Base-by-base conservation (phyloP, 2,113 vertebrate genomes). In the Cochlearius cochlearius region DNA sequence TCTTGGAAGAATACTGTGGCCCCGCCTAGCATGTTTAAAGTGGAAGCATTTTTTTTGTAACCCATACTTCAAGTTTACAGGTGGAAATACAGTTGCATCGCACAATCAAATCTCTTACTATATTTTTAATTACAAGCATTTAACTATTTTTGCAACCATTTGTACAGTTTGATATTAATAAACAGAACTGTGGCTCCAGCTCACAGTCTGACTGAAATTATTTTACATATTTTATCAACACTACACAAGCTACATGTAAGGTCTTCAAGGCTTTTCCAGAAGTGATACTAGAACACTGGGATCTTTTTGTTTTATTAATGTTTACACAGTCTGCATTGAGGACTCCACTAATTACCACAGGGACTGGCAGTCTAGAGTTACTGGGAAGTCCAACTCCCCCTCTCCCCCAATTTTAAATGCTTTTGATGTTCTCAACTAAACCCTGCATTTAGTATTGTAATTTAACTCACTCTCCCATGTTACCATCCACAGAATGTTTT, bases 241-340 rank as follows among this genome's bases (percentile, higher is more conserved):
- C 52, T 83, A 83, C 55, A 78, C 47, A 95, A 95, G 27, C 34
- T 52, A 43, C 21, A 47, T 43, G 32, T 63, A 91, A 94, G 80
- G 16, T 38, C 26, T 69, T 92, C 55, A n/a, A 91, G 27, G 49
- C 27, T 85, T 91, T 93, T 85, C 62, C 74, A 79, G 53, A 84
- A 72, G 22, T 19, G 34, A 59, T 71, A 59, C 53, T 86, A 85
- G 82, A 96, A 86, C 49, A 75, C 8, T 79, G 38, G 39, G 22
- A 79, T 71, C 75, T 94, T 90, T 76, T 43, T 39, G 6, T 23
- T 76, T 94, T 60, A 92, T 88, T 95, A 93, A 88, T 72, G 30
- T 76, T 94, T 97, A 97, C 72, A 68, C 71, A 81, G 77, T 68
- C 72, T 86, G 72, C 50, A 90, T 58, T 91, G 86, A 97, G 63